A percentile compares a stretch with the other conserved stretches of the same genome.
Evolutionary conservation across 2,113 vertebrate genomes (phyloP).

Genomic region (Cyanoderma ruficeps): DNA sequence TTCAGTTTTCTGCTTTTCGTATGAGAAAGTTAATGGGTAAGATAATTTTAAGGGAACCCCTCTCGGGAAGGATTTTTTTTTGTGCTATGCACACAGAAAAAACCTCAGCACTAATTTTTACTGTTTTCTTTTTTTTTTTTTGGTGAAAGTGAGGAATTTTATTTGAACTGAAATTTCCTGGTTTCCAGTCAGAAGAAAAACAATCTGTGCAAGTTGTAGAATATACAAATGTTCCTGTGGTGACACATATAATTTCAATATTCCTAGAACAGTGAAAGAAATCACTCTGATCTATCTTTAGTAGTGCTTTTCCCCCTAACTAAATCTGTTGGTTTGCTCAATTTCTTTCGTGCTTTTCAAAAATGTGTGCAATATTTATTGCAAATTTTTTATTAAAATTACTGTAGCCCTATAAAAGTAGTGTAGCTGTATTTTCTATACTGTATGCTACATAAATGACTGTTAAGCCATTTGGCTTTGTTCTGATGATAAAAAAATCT

Average conservation of each 20-base stretch:
- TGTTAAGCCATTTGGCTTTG: background rate
- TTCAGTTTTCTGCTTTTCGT: background rate
- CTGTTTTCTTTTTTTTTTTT: background rate
- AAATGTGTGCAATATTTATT: background rate
- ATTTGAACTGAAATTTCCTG: background rate
- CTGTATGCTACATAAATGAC: background rate
- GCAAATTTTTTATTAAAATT: background rate
- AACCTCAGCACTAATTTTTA: background rate
- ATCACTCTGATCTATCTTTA: background rate
- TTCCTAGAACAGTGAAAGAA: background rate
- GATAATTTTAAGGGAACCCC: background rate
- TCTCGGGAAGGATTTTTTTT: background rate
- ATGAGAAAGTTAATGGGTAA: background rate
- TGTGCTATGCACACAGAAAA: background rate
- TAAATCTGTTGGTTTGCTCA: background rate
- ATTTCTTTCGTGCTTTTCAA: background rate
- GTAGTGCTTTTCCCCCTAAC: background rate
- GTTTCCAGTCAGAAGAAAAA: background rate
- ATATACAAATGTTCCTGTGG: background rate
- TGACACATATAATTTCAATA: background rate
- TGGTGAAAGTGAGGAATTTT: background rate
- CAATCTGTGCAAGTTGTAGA: background rate
- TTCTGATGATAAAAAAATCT: background rate
- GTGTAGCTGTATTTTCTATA: background rate
- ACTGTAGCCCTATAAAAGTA: background rate